phyloP scores from a whole-genome alignment of 2,797 vertebrate species.

The Lemur catta region DNA sequence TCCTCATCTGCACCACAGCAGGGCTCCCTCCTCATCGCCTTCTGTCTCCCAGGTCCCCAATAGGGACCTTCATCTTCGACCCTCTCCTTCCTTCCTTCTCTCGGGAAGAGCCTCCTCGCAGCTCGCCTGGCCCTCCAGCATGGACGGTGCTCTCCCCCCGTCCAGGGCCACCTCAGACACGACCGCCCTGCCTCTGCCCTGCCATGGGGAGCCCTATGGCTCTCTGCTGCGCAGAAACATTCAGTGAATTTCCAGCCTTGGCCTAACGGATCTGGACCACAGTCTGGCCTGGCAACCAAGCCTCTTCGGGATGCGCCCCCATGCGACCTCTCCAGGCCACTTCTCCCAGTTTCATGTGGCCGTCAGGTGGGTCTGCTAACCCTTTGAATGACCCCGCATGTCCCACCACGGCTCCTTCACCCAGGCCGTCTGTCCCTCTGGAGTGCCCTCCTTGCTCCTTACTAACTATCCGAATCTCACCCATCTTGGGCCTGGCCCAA shows the following conservation, averaged over 20 bases:
- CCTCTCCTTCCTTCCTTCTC: neutral
- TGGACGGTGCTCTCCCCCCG: rapidly evolving
- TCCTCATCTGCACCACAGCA: neutral
- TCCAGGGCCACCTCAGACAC: neutral
- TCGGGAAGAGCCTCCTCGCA: neutral
- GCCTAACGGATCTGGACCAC: neutral
- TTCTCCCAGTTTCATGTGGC: neutral
- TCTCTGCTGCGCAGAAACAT: neutral
- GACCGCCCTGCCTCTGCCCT: neutral
- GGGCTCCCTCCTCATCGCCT: neutral
- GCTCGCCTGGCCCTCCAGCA: neutral
- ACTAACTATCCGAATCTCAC: neutral
- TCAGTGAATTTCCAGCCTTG: neutral
- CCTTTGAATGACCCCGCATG: rapidly evolving
- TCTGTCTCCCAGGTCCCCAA: neutral
- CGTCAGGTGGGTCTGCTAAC: neutral
- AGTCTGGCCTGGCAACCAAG: neutral
- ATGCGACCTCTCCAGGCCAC: neutral
- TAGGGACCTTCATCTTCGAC: neutral
- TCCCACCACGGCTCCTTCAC: neutral
- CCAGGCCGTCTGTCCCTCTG: neutral
- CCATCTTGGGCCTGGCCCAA: neutral
- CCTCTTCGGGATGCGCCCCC: neutral
- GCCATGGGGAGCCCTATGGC: neutral
- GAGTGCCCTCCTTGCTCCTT: neutral